A percentile compares a stretch with the other conserved stretches of the same genome.
These are phyloP conservation scores for Gymnogyps californianus DNA, from an alignment of 2,113 vertebrate genomes.

Conservation along the genomic window DNA sequence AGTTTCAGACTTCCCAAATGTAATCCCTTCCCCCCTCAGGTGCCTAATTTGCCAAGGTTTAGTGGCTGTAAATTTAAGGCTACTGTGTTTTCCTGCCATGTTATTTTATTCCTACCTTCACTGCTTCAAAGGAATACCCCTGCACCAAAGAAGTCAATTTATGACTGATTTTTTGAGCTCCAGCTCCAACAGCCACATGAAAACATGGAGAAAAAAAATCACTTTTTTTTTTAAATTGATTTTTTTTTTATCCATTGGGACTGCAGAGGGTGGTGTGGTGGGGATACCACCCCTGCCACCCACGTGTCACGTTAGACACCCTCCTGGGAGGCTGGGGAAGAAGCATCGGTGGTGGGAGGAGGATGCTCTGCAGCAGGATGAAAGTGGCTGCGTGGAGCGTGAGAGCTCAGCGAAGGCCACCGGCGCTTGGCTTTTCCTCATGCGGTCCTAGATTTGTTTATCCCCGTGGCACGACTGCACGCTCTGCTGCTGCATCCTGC, in stretches of 20 bases:
- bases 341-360: not conserved
- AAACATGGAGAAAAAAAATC: not conserved
- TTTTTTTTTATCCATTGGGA: not conserved
- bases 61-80: not conserved
- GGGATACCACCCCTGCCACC: not conserved
- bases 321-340: not conserved
- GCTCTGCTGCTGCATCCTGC: not conserved
- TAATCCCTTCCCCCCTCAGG: not conserved
- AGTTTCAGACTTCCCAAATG: not conserved
- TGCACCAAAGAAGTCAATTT: not conserved
- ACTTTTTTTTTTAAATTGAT: not conserved
- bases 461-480: not conserved
- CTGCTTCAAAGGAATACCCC: rapidly evolving
- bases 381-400: not conserved
- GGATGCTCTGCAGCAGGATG: not conserved
- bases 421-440: not conserved
- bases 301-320: rapidly evolving
- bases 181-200: not conserved
- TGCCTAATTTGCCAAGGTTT: not conserved
- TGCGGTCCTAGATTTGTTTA: not conserved
- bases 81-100: not conserved
- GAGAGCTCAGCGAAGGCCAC: not conserved
- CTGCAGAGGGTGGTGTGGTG: not conserved
- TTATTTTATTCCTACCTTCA: not conserved
- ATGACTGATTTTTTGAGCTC: not conserved